Base-by-base conservation (phyloP, 1,140 invertebrate genomes). In the Plutomurus gul region DNA sequence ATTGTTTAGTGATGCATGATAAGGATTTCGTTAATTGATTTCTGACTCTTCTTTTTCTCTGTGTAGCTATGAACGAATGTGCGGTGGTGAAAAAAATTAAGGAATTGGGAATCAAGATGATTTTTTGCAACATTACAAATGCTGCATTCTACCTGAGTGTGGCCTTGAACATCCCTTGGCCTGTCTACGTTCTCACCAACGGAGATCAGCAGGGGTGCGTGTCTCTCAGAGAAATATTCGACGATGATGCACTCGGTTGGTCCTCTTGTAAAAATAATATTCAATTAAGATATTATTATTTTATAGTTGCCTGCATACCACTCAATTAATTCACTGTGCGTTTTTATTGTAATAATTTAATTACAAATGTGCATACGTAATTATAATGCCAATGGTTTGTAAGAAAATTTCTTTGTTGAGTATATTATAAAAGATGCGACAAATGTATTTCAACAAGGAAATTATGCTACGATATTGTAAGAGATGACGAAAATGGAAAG, bases 41-140 rank as follows among this genome's bases (percentile, higher is more conserved):
- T n/a, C n/a, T n/a, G n/a, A n/a, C n/a, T n/a, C n/a, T n/a, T n/a
- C n/a, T n/a, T n/a, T n/a, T n/a, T n/a, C n/a, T n/a, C n/a, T n/a
- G 10, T 60, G 11, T 60, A 71, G 65, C 11, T 10, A 22, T 71
- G n/a, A 71, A 71, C 2, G 65, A 71, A 20, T 30, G 22, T n/a
- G 39, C 33, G 18, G 65, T 71, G 10, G 33, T 39, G 33, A 18
- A 37, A 33, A 39, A 39, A 71, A 13, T 43, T 6, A 47, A 77
- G 30, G 60, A 46, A 49, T n/a, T 71, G 40, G 33, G 47, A 77
- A 77, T 40, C 39, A 22, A 40, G 39, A 40, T 25, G 60, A 36
- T 65, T 27, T 72, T 49, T 39, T 47, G 73, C 73, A 75, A 75
- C 10, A 8, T 49, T 27, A 75, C 73, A 27, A 47, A 77, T 72